Evolutionary conservation across 2,797 vertebrate genomes (phyloP).

Genomic region (Liasis olivaceus): DNA sequence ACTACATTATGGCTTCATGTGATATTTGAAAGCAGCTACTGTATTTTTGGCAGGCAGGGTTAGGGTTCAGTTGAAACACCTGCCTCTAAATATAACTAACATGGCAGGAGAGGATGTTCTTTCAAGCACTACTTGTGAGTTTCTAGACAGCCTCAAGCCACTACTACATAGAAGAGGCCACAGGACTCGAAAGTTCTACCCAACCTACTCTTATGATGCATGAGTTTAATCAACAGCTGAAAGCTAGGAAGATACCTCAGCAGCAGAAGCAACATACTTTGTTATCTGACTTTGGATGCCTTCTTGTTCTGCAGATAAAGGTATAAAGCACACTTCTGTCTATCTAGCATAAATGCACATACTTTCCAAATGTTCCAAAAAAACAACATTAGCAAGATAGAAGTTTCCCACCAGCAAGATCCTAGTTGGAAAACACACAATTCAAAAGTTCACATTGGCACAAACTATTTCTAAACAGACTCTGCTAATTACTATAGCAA

Average conservation of each 20-base stretch:
- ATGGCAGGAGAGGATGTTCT: background rate
- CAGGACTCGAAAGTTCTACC: background rate
- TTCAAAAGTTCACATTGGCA: conserved; percentile 39
- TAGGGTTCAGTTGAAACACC: background rate
- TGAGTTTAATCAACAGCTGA: background rate
- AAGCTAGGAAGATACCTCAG: background rate
- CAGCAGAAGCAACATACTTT: background rate
- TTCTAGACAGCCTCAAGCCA: background rate
- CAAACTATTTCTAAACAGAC: conserved; percentile 62
- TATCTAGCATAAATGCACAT: background rate
- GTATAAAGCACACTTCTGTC: background rate
- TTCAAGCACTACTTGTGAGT: background rate
- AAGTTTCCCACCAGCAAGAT: background rate
- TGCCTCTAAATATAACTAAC: background rate
- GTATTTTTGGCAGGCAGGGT: background rate
- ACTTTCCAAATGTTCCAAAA: background rate
- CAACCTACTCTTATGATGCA: background rate
- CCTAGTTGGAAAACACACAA: conserved; percentile 18
- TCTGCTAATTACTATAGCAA: conserved; percentile 52
- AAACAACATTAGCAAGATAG: background rate
- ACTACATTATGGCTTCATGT: background rate
- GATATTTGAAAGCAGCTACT: background rate
- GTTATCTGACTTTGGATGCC: background rate
- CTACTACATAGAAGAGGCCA: background rate
- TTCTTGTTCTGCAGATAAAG: background rate